phyloP scores from a whole-genome alignment of 2,113 vertebrate species.

The Ardeotis arabs region DNA sequence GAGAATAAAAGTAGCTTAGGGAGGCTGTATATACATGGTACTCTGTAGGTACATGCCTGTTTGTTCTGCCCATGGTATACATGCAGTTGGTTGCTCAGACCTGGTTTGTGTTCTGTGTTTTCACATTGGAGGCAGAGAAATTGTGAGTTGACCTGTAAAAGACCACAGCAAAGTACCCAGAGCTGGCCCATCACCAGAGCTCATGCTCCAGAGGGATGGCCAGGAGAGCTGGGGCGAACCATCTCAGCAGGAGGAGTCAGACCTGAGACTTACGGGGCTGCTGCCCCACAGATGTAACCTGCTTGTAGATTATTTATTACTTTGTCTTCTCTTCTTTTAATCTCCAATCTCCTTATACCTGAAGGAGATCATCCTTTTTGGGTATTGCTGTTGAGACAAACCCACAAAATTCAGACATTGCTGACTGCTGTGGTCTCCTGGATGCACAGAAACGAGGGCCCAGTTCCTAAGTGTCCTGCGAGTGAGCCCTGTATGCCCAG shows the following conservation, averaged over 20 bases:
- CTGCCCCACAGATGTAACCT: background rate
- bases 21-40: background rate
- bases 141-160: background rate
- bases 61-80: background rate
- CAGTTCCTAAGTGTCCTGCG: background rate
- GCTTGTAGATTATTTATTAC: background rate
- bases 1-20: background rate
- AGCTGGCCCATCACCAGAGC: background rate
- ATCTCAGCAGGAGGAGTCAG: background rate
- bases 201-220: fast-evolving
- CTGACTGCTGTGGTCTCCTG: background rate
- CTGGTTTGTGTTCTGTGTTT: background rate
- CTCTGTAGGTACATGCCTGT: background rate
- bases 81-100: background rate
- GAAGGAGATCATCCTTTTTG: background rate
- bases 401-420: background rate
- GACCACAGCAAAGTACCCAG: background rate
- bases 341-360: background rate
- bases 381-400: background rate
- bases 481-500: background rate
- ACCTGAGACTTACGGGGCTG: background rate
- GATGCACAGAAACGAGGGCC: background rate
- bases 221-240: background rate
- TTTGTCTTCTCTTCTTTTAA: background rate
- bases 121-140: background rate